Conservation (phyloP, 2,113 vertebrate species). For the Geococcyx californianus region DNA sequence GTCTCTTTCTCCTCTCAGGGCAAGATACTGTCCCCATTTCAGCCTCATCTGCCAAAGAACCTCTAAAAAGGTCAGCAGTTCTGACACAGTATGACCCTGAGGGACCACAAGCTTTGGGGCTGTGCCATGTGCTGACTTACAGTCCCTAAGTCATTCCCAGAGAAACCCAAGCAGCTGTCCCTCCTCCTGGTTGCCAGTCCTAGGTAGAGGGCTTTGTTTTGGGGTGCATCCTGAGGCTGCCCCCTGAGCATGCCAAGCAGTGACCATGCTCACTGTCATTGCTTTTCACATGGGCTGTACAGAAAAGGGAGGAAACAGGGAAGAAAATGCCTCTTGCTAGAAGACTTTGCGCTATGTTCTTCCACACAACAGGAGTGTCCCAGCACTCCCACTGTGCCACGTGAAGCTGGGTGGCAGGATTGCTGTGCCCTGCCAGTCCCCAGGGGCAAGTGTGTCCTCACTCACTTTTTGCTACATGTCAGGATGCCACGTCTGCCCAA, state of each 20-base stretch:
- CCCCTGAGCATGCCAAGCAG: background rate
- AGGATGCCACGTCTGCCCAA: background rate
- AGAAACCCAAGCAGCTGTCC: background rate
- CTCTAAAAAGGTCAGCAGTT: background rate
- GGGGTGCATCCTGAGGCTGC: background rate
- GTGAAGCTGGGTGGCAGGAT: fast-evolving
- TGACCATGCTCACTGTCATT: background rate
- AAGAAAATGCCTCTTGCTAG: background rate
- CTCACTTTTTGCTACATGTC: background rate
- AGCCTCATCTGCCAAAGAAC: background rate
- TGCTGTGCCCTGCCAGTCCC: background rate
- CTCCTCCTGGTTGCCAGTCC: background rate
- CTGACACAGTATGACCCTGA: fast-evolving
- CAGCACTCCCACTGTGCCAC: background rate
- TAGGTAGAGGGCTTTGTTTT: background rate
- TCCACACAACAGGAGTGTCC: background rate
- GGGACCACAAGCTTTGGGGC: fast-evolving
- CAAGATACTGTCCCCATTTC: background rate
- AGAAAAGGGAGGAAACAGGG: background rate
- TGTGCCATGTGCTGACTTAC: background rate
- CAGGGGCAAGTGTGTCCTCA: background rate
- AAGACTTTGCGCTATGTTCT: background rate
- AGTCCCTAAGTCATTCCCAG: background rate
- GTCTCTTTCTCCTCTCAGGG: background rate
- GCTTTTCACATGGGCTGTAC: background rate